Conservation (phyloP, 2,797 vertebrate genomes). For the Orestias chungarensis region DNA sequence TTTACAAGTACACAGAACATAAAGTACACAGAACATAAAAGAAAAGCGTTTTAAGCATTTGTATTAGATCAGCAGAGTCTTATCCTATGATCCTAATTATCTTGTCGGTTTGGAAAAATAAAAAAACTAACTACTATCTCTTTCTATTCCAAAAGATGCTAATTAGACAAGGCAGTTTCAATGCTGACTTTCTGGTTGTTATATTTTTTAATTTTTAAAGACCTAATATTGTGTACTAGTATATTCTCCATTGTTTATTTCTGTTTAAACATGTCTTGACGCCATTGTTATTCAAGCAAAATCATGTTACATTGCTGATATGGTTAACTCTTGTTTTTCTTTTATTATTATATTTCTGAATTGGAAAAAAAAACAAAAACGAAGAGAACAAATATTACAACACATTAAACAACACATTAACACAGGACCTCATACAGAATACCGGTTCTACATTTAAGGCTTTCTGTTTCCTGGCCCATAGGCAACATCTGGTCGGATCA, state of each 20-base stretch:
- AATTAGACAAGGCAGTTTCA: background rate
- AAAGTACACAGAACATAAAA: background rate
- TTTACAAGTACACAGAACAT: background rate
- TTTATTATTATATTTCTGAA: background rate
- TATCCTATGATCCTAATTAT: background rate
- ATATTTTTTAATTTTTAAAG: background rate
- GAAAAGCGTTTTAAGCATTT: background rate
- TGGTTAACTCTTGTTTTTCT: no score
- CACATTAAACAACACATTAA: background rate
- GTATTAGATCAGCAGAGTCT: background rate
- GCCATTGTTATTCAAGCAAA: no score
- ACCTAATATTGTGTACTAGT: background rate
- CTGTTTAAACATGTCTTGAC: background rate
- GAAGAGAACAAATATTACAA: background rate
- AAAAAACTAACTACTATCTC: background rate
- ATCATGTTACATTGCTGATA: no score
- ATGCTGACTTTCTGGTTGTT: background rate
- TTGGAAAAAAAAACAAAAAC: background rate
- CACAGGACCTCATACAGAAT: background rate
- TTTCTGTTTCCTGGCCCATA: background rate
- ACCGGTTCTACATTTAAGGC: background rate
- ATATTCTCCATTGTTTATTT: background rate
- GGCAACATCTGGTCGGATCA: slow-evolving; percentile 9
- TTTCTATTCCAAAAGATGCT: background rate
- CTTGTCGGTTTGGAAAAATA: background rate